Evolutionary conservation across 2,888 invertebrate genomes (phyloP), one percentile per base, ranked within the genome.

Genomic region (Stegana nigrithorax): DNA sequence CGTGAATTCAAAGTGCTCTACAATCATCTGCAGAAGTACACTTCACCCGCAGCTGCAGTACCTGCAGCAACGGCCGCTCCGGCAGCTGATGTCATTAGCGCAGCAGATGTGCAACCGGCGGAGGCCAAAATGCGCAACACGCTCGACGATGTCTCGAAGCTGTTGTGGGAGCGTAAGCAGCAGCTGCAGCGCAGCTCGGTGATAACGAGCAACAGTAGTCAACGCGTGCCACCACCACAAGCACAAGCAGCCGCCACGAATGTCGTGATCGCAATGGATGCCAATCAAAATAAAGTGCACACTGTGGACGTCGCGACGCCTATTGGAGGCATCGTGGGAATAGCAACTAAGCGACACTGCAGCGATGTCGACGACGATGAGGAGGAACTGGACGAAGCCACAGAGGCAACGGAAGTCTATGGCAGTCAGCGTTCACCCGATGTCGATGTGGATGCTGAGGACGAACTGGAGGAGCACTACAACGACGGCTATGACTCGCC

Each of bases 401-500:
- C 73, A 47, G 76, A 84, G 57, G 83, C 45, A n/a, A n/a, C n/a
- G n/a, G n/a, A n/a, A n/a, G n/a, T n/a, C n/a, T n/a, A n/a, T n/a
- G n/a, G n/a, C n/a, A n/a, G n/a, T n/a, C n/a, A n/a, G n/a, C n/a
- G n/a, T n/a, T 6, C 57, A 64, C 26, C 73, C 25, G 67, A 70
- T 56, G 67, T 69, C 10, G 78, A 75, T 51, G 79, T 77, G 29
- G 79, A 78, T 58, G 45, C 56, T 47, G 56, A 42, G 12, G 36
- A 57, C 23, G 74, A 55, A 17, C 21, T 55, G 1, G 29, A 64
- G 1, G 73, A 80, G 58, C 77, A 79, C 42, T 79, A 80, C 64
- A 80, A 85, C 55, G 80, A 85, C 57, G 86, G 88, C 63, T 89
- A 90, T 70, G 91, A 92, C 72, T 90, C 90, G 65, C 95, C 95